phyloP scores from a whole-genome alignment of 2,888 invertebrate species.

The Oligia strigilis region DNA sequence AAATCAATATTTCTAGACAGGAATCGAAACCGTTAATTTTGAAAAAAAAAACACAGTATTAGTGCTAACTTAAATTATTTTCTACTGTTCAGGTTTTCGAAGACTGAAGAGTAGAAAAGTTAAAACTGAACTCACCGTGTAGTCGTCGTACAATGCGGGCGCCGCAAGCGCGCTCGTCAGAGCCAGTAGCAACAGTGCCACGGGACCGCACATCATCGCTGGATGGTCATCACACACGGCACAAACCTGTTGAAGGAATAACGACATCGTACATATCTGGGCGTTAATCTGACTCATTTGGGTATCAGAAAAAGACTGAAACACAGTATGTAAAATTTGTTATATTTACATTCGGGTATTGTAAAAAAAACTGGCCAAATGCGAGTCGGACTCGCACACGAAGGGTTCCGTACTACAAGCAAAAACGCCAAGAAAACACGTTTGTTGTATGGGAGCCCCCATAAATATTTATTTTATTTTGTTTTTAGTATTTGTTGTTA shows the following conservation, averaged over 20 bases:
- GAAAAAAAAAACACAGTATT: no score
- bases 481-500: no score
- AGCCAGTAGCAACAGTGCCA: conserved; percentile 78
- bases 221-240: conserved; percentile 70
- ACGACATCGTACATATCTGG: background rate
- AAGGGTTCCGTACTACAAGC: no score
- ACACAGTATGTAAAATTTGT: no score
- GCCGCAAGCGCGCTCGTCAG: conserved; percentile 79
- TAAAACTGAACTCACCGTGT: conserved; percentile 68
- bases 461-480: no score
- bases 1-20: no score
- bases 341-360: no score
- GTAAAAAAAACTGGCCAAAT: no score
- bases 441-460: no score
- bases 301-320: background rate
- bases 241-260: conserved; percentile 56
- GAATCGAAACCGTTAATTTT: no score
- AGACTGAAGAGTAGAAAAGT: background rate
- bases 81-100: background rate
- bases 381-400: no score
- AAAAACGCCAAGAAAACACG: no score
- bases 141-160: conserved; percentile 77
- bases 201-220: conserved; percentile 77
- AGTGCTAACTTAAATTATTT: background rate
- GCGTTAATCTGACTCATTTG: background rate